Evolutionary conservation across 2,888 invertebrate genomes (phyloP).

Genomic region (Orthonevra nobilis): DNA sequence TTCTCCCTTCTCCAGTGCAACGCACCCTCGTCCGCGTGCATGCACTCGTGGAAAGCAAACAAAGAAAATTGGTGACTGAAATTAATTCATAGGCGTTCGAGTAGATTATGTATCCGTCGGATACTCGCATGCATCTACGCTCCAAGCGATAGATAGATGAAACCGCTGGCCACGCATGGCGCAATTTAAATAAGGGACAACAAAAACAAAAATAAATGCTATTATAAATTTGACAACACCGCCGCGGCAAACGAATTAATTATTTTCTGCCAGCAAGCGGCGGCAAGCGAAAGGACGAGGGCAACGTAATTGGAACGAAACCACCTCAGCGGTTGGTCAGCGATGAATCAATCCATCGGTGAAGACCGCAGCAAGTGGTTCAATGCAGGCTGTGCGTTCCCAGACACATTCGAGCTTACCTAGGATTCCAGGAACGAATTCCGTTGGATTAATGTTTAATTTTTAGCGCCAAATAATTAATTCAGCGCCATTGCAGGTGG

Average conservation of each 20-base stretch:
- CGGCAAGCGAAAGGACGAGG: conserved; percentile 21
- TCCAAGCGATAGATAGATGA: conserved; percentile 8
- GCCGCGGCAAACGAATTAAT: conserved; percentile 52
- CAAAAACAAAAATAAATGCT: conserved; percentile 11
- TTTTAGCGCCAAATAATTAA: conserved; percentile 56
- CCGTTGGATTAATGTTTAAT: conserved; percentile 56
- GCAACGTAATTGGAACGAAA: conserved; percentile 7
- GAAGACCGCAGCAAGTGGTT: not conserved
- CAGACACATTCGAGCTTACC: no score
- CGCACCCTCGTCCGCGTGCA: not conserved
- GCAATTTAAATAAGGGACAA: no score
- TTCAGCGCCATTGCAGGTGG: conserved; percentile 12
- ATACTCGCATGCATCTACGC: not conserved
- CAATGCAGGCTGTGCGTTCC: no score
- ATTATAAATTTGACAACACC: conserved; percentile 25
- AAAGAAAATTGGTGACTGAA: conserved; percentile 24
- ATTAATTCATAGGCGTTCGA: conserved; percentile 43
- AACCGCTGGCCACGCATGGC: conserved; percentile 11
- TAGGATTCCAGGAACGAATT: conserved; percentile 36
- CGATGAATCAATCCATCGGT: not conserved
- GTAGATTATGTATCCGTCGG: conserved; percentile 38
- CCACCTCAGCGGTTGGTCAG: not conserved
- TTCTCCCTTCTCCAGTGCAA: not conserved
- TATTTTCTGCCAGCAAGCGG: conserved; percentile 20
- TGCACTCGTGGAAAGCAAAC: conserved; percentile 1